Conservation (phyloP, 2,797 vertebrate species). For the Coendou prehensilis region DNA sequence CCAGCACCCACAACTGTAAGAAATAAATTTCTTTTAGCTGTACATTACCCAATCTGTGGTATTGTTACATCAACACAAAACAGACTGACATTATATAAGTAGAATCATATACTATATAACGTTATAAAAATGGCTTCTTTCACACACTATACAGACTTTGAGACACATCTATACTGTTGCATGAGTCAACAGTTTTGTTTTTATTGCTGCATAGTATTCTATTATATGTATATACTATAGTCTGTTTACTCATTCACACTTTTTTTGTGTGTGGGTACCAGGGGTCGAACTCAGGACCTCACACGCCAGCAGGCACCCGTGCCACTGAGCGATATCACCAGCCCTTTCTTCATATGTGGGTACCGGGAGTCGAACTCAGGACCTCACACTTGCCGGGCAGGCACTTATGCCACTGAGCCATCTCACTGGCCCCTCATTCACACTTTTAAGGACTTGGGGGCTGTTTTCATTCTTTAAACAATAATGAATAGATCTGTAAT, state of each 20-base stretch:
- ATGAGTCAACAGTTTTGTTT: neutral
- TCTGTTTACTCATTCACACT: neutral
- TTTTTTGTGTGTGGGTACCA: too few relatives aligned
- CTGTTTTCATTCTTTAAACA: neutral
- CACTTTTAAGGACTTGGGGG: neutral
- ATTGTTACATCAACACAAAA: neutral
- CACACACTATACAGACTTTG: neutral
- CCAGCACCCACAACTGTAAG: neutral
- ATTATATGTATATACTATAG: neutral
- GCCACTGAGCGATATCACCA: too few relatives aligned
- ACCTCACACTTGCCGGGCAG: too few relatives aligned
- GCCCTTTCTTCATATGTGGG: too few relatives aligned
- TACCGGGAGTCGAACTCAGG: too few relatives aligned
- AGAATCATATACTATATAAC: neutral
- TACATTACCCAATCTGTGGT: neutral
- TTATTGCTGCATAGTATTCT: neutral
- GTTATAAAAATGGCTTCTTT: constrained; percentile 33
- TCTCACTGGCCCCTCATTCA: neutral
- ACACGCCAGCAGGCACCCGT: too few relatives aligned
- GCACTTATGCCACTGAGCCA: too few relatives aligned
- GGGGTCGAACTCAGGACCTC: too few relatives aligned
- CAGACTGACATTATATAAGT: neutral
- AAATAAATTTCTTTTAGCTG: neutral
- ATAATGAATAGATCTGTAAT: neutral
- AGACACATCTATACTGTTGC: neutral